Evolutionary conservation across 35 echinoderm and acorn worm genomes (phyloP), one percentile per base, ranked within the genome.

Genomic region (Hemicentrotus pulcherrimus): DNA sequence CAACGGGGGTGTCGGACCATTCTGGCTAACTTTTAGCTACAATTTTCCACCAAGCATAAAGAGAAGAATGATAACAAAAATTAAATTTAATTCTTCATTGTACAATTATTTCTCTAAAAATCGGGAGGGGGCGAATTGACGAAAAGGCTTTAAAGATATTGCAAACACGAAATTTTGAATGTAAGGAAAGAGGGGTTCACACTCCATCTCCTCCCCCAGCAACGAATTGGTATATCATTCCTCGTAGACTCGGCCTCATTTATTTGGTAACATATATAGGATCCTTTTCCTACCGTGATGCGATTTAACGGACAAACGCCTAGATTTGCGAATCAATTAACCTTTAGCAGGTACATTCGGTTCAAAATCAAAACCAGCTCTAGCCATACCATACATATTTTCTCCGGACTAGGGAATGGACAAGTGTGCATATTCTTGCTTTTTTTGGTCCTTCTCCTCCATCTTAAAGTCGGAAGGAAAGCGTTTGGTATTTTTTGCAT

Each of bases 271-370:
- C 65, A 5, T 78, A 5, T 78, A 59, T 59, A 78, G 65, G 65
- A 78, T 78, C 24, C 65, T 78, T 5, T 78, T 78, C 28, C 65
- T 5, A 22, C 19, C 65, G 65, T 28, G 65, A 78, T 78, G 65
- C 22, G 65, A 78, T 78, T 78, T 78, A 78, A 78, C 65, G 65
- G 65, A 78, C 65, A 78, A 78, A 78, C 65, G 65, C 65, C 19
- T 78, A 28, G 28, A 78, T 22, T 78, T 78, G 24, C 65, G 65
- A 78, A 78, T 78, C 65, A 28, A 78, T 78, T 78, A 78, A 78
- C 65, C 65, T 78, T 78, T 78, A 28, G 19, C 19, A 78, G 65
- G 19, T 28, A 78, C 65, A 78, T 78, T 78, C 19, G 22, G 65
- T 78, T n/a, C 5, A 78, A 78, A 78, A 78, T 16, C 48, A 28